Base-by-base conservation (phyloP, 2,888 invertebrate species). In the Cheilosia impressa region DNA sequence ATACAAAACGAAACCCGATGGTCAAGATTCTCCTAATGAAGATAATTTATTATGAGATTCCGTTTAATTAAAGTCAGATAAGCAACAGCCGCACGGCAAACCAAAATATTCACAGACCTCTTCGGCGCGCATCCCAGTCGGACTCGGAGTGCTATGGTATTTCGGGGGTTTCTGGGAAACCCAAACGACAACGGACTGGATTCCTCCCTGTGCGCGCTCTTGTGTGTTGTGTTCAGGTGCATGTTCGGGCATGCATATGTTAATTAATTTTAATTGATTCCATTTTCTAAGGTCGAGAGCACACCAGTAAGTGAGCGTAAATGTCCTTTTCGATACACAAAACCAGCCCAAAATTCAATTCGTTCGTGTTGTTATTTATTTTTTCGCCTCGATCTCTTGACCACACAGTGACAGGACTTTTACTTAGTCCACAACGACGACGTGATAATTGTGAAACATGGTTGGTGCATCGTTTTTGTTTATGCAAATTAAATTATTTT, bases 41-140 rank as follows among this genome's bases (percentile, higher is more conserved):
- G 91, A 92, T 92, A 91, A 91, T 92, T 91, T 91, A 92, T 92
- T 92, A 92, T 91, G 89, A 91, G 91, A 92, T 92, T 91, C 89
- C 90, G 91, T 91, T 91, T 91, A 91, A 92, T 92, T 92, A 91
- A 91, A 91, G 89, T 89, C 90, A 90, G 92, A 92, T 92, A 91
- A 91, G 87, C 89, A 82, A 80, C 80, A 80, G 69, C 73, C 63
- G 72, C 66, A 52, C 78, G 78, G 77, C 79, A 50, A 79, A 71
- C 79, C 80, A 53, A 85, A 85, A 80, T 80, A 85, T 85, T 80
- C 79, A 83, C 78, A 75, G 34, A 60, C 55, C 27, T 63, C 57
- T 47, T 24, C 38, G 4, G 9, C 34, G 31, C n/a, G 31, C 43
- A 22, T 27, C 50, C 43, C 43, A n/a, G 19, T 50, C 38, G 31